Percentiles rank a stretch among this genome's conserved stretches.
Conservation (phyloP, 1,140 invertebrate genomes). For the Eurosta solidaginis region DNA sequence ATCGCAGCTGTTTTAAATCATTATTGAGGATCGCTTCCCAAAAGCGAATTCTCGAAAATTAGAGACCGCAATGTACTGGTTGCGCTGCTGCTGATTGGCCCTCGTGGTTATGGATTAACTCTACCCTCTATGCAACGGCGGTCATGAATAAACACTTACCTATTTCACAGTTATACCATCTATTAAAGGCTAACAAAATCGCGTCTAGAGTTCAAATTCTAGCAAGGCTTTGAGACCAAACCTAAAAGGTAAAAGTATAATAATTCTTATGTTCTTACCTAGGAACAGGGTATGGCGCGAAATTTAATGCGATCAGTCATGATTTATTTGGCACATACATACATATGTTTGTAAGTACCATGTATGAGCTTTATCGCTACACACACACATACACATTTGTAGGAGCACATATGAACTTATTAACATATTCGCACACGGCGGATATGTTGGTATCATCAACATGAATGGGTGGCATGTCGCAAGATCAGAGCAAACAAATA, state of each 20-base stretch:
- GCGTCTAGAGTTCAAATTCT: background rate
- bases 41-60: no score
- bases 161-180: no score
- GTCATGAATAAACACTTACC: no score
- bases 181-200: no score
- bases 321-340: background rate
- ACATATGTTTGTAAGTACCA: background rate
- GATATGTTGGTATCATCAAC: background rate
- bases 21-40: no score
- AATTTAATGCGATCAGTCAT: background rate
- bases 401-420: background rate
- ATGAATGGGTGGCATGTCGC: conserved; percentile 28
- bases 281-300: background rate
- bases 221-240: background rate
- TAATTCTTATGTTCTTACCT: background rate
- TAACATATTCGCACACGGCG: background rate
- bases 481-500: conserved; percentile 1
- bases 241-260: background rate
- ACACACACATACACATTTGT: background rate
- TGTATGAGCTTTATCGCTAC: background rate
- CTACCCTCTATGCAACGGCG: no score
- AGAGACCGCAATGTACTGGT: no score
- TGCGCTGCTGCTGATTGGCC: no score
- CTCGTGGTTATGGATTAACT: no score
- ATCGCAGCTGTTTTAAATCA: no score